Conservation (phyloP, 2,113 vertebrate species). For the Lophochroa leadbeateri region DNA sequence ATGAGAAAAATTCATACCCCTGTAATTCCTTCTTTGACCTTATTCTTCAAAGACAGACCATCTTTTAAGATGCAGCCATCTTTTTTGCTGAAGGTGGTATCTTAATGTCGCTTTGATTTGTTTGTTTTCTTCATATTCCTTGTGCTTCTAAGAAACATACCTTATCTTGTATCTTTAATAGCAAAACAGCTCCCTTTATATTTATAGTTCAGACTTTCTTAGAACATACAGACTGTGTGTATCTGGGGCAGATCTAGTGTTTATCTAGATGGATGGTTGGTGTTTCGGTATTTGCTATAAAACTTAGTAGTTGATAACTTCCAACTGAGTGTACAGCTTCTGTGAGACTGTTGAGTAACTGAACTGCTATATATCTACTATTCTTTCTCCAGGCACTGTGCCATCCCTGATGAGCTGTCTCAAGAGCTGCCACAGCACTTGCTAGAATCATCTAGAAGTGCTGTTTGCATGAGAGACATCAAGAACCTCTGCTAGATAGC, state of each 20-base stretch:
- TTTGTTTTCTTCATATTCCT: background rate
- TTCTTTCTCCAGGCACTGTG: background rate
- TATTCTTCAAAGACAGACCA: background rate
- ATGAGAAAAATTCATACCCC: background rate
- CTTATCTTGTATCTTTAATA: background rate
- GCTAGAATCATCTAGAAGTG: background rate
- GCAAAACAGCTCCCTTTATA: background rate
- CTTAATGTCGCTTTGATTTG: background rate
- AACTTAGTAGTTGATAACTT: background rate
- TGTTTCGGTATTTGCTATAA: constrained; percentile 1
- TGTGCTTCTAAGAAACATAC: background rate
- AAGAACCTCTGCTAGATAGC: background rate
- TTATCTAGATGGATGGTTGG: background rate
- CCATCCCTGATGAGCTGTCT: background rate
- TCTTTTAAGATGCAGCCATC: background rate
- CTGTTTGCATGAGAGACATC: background rate
- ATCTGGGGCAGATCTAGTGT: background rate
- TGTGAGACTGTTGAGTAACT: background rate
- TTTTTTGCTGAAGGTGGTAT: background rate
- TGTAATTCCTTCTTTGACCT: background rate
- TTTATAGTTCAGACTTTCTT: background rate
- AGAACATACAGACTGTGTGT: background rate
- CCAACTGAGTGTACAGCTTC: background rate
- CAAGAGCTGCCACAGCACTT: background rate
- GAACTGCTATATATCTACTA: background rate